These are phyloP conservation scores for Sus cebifrons DNA, from an alignment of 2,797 vertebrate genomes.

Conservation along the genomic window DNA sequence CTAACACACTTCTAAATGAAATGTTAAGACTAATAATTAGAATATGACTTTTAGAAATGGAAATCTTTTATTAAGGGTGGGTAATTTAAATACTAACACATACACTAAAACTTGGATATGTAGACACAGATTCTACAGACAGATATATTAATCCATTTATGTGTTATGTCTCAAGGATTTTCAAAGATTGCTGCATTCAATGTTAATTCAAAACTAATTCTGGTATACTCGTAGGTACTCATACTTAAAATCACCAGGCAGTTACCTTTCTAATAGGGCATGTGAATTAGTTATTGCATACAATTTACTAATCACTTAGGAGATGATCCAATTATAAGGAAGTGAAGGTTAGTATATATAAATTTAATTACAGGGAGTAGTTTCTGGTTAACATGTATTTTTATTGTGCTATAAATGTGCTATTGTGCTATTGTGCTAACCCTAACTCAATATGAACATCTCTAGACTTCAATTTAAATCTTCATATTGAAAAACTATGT, in stretches of 20 bases:
- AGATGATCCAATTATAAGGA: conserved; percentile 58
- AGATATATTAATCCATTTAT: not conserved
- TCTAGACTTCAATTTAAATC: conserved; percentile 41
- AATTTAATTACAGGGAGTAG: conserved; percentile 12
- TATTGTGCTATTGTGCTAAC: too few species aligned
- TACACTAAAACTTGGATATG: not conserved
- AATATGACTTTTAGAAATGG: not conserved
- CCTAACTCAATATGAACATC: not conserved
- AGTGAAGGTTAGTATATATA: conserved; percentile 46
- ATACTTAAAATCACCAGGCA: not conserved
- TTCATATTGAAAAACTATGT: not conserved
- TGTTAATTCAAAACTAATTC: conserved; percentile 43
- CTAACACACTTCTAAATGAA: not conserved
- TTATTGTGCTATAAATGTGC: not conserved
- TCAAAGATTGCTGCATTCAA: not conserved
- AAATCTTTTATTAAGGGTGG: not conserved
- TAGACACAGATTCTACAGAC: not conserved
- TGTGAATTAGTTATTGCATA: conserved; percentile 43
- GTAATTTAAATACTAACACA: conserved; percentile 44
- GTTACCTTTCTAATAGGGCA: conserved; percentile 35
- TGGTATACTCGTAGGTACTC: not conserved
- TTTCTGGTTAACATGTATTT: conserved; percentile 41
- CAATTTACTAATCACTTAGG: conserved; percentile 58
- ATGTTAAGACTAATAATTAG: not conserved
- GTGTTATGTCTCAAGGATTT: not conserved